These are phyloP conservation scores for Melopsittacus undulatus DNA, from an alignment of 2,797 vertebrate genomes.

Conservation along the genomic window DNA sequence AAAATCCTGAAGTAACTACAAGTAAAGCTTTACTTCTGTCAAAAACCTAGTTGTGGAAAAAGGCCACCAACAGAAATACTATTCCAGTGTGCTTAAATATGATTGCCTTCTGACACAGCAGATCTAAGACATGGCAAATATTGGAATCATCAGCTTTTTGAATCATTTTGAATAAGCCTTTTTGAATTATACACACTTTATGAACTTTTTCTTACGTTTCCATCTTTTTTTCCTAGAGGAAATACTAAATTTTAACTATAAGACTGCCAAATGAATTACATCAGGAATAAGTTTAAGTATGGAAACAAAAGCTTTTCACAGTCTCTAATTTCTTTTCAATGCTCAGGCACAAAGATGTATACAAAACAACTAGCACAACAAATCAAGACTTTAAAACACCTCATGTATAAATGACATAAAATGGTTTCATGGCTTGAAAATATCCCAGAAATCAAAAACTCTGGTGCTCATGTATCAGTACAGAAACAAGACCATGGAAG, in stretches of 20 bases:
- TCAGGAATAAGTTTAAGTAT: background rate
- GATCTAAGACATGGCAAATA: background rate
- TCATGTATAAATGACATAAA: background rate
- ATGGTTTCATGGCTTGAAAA: background rate
- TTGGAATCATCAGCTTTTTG: background rate
- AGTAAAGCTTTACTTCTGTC: background rate
- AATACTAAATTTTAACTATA: background rate
- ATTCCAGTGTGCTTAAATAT: background rate
- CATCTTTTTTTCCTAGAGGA: background rate
- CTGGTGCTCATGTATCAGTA: background rate
- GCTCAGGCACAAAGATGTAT: background rate
- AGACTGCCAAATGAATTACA: background rate
- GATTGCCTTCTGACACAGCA: background rate
- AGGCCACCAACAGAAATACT: background rate
- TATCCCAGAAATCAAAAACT: background rate
- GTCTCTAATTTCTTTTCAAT: background rate
- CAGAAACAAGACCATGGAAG: background rate
- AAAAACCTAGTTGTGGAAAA: background rate
- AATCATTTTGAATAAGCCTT: background rate
- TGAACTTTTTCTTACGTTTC: background rate
- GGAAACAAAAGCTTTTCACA: background rate
- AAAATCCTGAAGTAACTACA: background rate
- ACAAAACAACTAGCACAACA: background rate
- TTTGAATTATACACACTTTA: background rate
- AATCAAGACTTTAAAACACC: background rate